Percentiles rank a stretch among this genome's conserved stretches.
These are phyloP conservation scores for Acyrthosiphon pisum DNA, from an alignment of 1,140 invertebrate genomes.

Conservation along the genomic window DNA sequence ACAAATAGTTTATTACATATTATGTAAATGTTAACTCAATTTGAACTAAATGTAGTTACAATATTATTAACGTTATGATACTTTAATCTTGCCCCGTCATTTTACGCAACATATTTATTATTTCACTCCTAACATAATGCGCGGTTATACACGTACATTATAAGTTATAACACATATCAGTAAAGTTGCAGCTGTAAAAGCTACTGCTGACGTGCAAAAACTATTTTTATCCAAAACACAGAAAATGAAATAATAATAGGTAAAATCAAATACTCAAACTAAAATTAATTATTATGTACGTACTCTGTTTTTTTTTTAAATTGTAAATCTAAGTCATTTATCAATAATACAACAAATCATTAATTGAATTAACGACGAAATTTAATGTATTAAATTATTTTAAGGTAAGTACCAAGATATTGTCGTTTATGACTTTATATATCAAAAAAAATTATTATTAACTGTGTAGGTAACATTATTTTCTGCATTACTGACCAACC, in stretches of 20 bases:
- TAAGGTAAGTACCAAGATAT: too few species aligned
- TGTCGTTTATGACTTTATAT: neutral
- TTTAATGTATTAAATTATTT: constrained; percentile 7
- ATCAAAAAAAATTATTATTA: neutral
- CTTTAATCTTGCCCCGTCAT: constrained; percentile 9
- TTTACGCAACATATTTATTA: neutral
- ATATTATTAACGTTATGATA: constrained; percentile 34
- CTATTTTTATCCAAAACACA: neutral
- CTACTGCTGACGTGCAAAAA: neutral
- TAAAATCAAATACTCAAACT: neutral
- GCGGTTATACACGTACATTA: neutral
- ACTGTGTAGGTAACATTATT: neutral
- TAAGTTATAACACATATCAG: neutral
- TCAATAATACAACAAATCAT: neutral
- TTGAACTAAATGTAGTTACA: neutral
- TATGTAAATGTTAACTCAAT: neutral
- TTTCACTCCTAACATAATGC: neutral
- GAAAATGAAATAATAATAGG: constrained; percentile 6
- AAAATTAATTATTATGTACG: neutral
- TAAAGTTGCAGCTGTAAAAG: neutral
- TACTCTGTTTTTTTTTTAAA: neutral
- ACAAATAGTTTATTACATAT: neutral
- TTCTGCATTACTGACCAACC: neutral
- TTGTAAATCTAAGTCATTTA: neutral
- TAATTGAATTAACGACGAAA: neutral